These are phyloP conservation scores for Neolamprologus sp. DNA, from an alignment of 2,113 vertebrate genomes.

Conservation along the genomic window DNA sequence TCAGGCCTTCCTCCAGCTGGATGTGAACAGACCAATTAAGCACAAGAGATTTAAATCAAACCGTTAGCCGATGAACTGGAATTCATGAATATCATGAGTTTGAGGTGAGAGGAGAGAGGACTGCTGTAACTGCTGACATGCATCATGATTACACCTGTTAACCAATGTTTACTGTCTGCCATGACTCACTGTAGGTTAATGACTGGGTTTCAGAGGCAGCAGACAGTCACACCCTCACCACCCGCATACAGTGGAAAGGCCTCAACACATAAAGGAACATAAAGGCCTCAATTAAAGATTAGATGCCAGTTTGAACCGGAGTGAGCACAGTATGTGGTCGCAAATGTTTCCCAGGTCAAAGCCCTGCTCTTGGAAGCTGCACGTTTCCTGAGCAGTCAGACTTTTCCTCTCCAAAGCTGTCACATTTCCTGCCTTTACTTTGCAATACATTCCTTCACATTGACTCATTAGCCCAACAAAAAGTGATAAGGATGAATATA, in stretches of 20 bases:
- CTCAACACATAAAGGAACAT: background rate
- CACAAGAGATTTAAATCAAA: slow-evolving; percentile 62
- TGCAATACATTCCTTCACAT: slow-evolving; percentile 43
- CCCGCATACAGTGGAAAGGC: background rate
- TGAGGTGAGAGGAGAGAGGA: background rate
- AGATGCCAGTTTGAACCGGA: background rate
- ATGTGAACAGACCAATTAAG: slow-evolving; percentile 59
- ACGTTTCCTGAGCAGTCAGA: slow-evolving; percentile 49
- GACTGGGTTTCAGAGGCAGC: background rate
- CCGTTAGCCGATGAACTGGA: slow-evolving; percentile 40
- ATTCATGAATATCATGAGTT: background rate
- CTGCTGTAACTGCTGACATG: background rate
- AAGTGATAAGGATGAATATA: slow-evolving; percentile 13
- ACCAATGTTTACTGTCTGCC: slow-evolving; percentile 32
- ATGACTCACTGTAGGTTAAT: slow-evolving; percentile 40
- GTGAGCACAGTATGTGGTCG: background rate
- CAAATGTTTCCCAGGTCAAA: slow-evolving; percentile 9
- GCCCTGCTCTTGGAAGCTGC: slow-evolving; percentile 1
- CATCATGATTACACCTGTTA: background rate
- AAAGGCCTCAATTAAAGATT: background rate
- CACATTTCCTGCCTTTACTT: slow-evolving; percentile 54
- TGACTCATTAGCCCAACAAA: slow-evolving; percentile 28
- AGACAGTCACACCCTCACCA: background rate
- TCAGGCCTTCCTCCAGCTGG: slow-evolving; percentile 31
- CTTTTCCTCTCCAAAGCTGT: slow-evolving; percentile 49